A percentile compares a stretch with the other conserved stretches of the same genome.
Evolutionary conservation across 1,140 invertebrate species (phyloP).

Genomic region (Paraescarpia echinospica): DNA sequence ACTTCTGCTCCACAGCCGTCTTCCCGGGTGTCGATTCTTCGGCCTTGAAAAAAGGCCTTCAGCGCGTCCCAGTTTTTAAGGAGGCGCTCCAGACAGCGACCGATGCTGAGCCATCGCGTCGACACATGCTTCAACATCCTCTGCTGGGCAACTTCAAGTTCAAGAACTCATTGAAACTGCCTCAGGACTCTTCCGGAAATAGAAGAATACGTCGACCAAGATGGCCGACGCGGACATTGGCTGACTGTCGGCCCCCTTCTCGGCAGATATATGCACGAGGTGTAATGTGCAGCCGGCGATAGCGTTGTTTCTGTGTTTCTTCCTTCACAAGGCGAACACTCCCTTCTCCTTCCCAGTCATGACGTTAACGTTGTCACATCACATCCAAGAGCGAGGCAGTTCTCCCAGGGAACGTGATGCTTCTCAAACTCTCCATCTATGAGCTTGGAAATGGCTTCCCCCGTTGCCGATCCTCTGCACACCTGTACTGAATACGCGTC

Average conservation of each 20-base stretch:
- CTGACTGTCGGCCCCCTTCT: constrained; percentile 29
- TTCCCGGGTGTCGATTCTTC: constrained; percentile 3
- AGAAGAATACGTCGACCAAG: constrained; percentile 35
- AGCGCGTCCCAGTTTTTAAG: constrained; percentile 32
- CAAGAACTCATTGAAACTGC: constrained; percentile 27
- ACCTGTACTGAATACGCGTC: neutral
- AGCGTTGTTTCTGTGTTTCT: constrained; percentile 25
- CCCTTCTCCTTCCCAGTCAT: constrained; percentile 34
- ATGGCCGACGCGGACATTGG: constrained; percentile 22
- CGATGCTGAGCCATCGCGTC: constrained; percentile 35
- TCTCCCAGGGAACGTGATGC: constrained; percentile 31
- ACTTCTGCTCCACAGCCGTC: neutral
- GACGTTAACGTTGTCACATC: constrained; percentile 40
- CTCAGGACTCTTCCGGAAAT: constrained; percentile 33
- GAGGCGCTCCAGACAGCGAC: constrained; percentile 28
- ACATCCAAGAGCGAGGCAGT: constrained; percentile 37
- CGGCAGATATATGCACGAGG: constrained; percentile 32
- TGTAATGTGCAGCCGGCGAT: constrained; percentile 32
- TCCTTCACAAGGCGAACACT: constrained; percentile 26
- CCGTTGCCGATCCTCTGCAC: too few species aligned
- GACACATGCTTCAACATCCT: constrained; percentile 36
- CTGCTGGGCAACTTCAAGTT: constrained; percentile 27
- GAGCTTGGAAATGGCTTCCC: constrained; percentile 35
- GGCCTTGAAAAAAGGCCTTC: constrained; percentile 26
- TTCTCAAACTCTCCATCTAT: constrained; percentile 31